Base-by-base conservation (phyloP, 2,797 vertebrate genomes). In the Mus spretus region DNA sequence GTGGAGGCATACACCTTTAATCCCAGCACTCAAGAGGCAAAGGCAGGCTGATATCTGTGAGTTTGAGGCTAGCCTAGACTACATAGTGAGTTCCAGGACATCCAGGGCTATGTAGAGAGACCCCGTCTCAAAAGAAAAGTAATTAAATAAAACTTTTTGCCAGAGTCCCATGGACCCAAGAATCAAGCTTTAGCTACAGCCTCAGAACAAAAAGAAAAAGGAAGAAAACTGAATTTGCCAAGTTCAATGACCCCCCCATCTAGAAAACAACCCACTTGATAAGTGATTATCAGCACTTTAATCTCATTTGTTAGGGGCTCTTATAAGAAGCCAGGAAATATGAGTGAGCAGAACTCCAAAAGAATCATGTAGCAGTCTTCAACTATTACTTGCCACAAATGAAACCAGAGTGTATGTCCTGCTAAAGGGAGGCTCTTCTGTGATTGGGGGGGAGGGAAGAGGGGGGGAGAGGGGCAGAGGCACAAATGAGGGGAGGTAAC, bases 291-390 rank as follows among this genome's bases (percentile, higher is more conserved):
- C 98, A 97, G 79, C 94, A 97, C 81, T 8, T 0, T 97, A 98
- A 98, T 98, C 98, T 97, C 96, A 94, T 97, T 96, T 97, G 97
- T 98, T 93, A 96, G 93, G 96, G 34, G 14, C 96, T 96, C 98
- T 97, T 96, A 95, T 97, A 98, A 98, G 96, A 97, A 98, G 96
- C 74, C 95, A 93, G 93, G 34, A 97, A 98, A 98, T 97, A 97
- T 98, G 98, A 98, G 98, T 97, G 98, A 98, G 97, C 98, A 97
- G 98, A 98, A 98, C 98, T 98, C 96, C 83, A 95, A 96, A 98
- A 98, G 98, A 98, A 98, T 97, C 94, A 80, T 93, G 94, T 83
- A 78, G 98, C 96, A 95, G 74, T 98, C 98, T 98, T 96, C 93
- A 97, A 97, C 97, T 98, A 92, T 94, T 97, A 98, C 97, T 97